Base-by-base conservation (phyloP, 2,113 vertebrate genomes). In the Montifringilla adamsi region DNA sequence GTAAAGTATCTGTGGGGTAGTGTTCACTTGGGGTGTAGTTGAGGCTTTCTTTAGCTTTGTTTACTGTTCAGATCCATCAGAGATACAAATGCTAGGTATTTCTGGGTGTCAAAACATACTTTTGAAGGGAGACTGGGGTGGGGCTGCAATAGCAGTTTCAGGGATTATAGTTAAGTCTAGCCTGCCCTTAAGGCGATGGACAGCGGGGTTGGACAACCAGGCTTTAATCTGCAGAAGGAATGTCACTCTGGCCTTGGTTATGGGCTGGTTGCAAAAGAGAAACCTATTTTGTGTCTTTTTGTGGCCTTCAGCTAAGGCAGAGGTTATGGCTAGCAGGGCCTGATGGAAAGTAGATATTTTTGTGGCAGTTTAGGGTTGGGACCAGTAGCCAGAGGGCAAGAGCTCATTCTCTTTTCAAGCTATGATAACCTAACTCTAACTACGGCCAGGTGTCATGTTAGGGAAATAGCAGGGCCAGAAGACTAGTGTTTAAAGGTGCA, bases 211-310 rank as follows among this genome's bases (percentile, higher is more conserved):
- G 52, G 46, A 79, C 20, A 90, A 9, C 4, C 30, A 49, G 62
- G n/a, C 35, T 85, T 84, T 78, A 50, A 93, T 49, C 22, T 64
- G 35, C 5, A 64, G 44, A 58, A 70, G 8, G 21, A 84, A 59
- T 84, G 79, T 59, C 0, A 0, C 49, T 63, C 35, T 47, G 41
- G 49, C 31, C 13, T 49, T 50, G 12, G 1, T 44, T 73, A 72
- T 7, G 15, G 30, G 20, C 28, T 82, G 15, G 28, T 82, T 96
- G 90, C 70, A 8, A 49, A 91, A 84, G 11, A 72, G 13, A 69
- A 69, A 13, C 59, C 18, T 41, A 31, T 75, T 82, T 89, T 28
- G 10, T 69, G 16, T 56, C n/a, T 73, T 90, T 53, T 49, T 69
- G n/a, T 56, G 26, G 31, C 94, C 67, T 77, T 59, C 59, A 83